A percentile compares a stretch with the other conserved stretches of the same genome.
phyloP scores from a whole-genome alignment of 2,797 vertebrate species.

The Crax fasciolata region DNA sequence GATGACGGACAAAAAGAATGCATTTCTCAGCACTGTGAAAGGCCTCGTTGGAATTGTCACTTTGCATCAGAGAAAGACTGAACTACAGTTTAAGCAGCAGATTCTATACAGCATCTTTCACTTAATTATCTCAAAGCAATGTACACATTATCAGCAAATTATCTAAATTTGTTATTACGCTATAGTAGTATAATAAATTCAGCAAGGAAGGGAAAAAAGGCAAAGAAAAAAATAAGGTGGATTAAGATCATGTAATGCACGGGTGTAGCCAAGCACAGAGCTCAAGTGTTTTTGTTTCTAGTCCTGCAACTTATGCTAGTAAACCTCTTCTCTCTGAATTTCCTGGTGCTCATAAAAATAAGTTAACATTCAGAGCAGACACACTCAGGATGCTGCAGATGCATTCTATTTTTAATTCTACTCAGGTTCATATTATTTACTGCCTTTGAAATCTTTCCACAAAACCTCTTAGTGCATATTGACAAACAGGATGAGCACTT shows the following conservation, averaged over 20 bases:
- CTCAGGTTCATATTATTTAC: neutral
- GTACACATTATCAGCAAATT: neutral
- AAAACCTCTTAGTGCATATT: too few species aligned
- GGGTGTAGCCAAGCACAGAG: neutral
- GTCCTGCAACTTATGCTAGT: neutral
- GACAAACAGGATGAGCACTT: accelerated
- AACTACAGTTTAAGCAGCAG: neutral
- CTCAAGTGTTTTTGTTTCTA: neutral
- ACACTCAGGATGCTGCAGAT: neutral
- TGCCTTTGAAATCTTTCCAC: neutral
- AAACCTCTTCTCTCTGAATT: neutral
- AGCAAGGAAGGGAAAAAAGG: neutral
- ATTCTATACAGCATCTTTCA: neutral
- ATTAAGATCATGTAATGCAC: neutral
- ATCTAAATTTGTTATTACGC: neutral
- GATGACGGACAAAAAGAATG: neutral
- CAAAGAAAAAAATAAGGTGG: neutral
- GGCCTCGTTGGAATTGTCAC: neutral
- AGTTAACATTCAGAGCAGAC: neutral
- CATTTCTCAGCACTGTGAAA: neutral
- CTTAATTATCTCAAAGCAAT: neutral
- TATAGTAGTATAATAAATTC: neutral
- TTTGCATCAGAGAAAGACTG: neutral
- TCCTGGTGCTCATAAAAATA: neutral
- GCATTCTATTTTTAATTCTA: neutral